Conservation (phyloP, 1,140 invertebrate genomes). For the Caerostris extrusa region DNA sequence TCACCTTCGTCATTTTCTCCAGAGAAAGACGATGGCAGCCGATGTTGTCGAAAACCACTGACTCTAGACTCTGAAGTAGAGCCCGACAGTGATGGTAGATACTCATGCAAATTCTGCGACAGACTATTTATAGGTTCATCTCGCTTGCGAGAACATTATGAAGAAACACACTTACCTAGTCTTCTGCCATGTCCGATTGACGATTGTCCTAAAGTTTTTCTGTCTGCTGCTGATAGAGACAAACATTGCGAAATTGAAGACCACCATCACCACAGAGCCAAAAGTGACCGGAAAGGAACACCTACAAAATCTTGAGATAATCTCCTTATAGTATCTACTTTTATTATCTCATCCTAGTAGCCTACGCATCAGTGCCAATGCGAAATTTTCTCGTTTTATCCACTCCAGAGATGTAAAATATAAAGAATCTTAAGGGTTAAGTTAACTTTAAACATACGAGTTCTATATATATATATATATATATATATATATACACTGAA, state of each 20-base stretch:
- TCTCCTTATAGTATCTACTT: not conserved
- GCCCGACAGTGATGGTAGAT: conserved; percentile 84
- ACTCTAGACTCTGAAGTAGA: conserved; percentile 62
- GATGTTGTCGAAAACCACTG: conserved; percentile 22
- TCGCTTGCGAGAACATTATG: conserved; percentile 86
- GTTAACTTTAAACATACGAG: too few relatives aligned
- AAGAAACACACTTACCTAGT: conserved; percentile 84
- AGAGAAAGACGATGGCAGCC: conserved; percentile 64
- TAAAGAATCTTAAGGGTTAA: too few relatives aligned
- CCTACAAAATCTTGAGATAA: conserved; percentile 42
- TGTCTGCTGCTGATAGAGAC: conserved; percentile 66
- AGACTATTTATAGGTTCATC: conserved; percentile 84
- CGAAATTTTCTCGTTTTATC: not conserved
- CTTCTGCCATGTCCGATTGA: conserved; percentile 82
- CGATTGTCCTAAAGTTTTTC: conserved; percentile 90
- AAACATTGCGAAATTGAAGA: conserved; percentile 61
- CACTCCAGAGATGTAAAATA: not conserved
- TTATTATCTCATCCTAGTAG: not conserved
- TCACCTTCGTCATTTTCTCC: conserved; percentile 65
- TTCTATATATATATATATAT: too few relatives aligned
- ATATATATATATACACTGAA: too few relatives aligned
- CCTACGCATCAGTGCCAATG: conserved; percentile 29
- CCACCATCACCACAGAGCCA: conserved; percentile 66
- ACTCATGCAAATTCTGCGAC: conserved; percentile 86
- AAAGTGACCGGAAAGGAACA: conserved; percentile 32